Conservation (phyloP, 2,888 invertebrate species). For the Labia minor region DNA sequence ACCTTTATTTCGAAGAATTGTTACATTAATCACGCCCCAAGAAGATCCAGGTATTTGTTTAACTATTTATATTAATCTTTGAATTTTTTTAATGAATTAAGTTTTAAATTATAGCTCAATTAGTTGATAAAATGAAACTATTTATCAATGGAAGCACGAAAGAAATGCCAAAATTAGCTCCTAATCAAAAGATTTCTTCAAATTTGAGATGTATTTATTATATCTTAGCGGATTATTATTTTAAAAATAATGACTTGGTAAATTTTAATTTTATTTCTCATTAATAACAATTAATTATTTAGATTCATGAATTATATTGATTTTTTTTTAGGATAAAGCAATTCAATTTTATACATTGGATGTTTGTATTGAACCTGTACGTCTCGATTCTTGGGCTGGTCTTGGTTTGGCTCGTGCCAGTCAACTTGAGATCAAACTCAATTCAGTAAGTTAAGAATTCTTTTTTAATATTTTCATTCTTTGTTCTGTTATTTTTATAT, state of each 20-base stretch:
- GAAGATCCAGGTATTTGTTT: constrained; percentile 45
- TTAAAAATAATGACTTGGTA: constrained; percentile 67
- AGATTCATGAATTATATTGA: too few species aligned
- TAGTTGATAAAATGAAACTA: constrained; percentile 50
- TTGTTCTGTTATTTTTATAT: too few species aligned
- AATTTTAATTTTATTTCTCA: constrained; percentile 17
- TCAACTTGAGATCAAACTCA: constrained; percentile 67
- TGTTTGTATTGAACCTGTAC: constrained; percentile 62
- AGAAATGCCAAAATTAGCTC: constrained; percentile 40
- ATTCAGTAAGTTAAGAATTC: constrained; percentile 46
- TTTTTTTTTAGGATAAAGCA: constrained; percentile 44
- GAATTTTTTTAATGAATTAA: constrained; percentile 13
- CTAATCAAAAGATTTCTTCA: neutral
- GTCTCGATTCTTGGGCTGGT: constrained; percentile 89
- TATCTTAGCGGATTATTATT: constrained; percentile 83
- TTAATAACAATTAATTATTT: neutral
- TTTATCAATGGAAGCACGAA: constrained; percentile 54
- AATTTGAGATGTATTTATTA: constrained; percentile 53
- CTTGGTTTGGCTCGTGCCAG: constrained; percentile 70
- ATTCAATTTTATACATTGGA: constrained; percentile 75
- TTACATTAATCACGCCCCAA: constrained; percentile 55
- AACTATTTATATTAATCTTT: neutral
- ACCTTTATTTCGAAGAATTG: constrained; percentile 57
- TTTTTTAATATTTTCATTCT: constrained; percentile 18
- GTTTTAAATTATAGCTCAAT: constrained; percentile 32